A percentile compares a stretch with the other conserved stretches of the same genome.
These are phyloP conservation scores for Microctenopoma lineatum DNA, from an alignment of 2,797 vertebrate genomes.

Conservation along the genomic window DNA sequence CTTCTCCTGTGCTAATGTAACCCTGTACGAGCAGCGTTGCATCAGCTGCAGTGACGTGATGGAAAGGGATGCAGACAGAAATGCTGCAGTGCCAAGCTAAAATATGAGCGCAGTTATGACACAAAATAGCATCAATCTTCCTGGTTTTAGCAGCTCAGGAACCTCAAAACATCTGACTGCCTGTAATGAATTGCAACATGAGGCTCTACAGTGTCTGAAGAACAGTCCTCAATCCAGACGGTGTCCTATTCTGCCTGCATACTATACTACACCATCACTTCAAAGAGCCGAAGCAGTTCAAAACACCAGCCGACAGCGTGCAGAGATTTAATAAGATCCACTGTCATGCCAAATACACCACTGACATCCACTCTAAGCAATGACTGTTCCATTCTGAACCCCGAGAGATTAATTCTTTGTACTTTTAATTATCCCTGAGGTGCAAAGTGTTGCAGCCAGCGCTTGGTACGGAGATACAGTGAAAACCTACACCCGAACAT, in stretches of 20 bases:
- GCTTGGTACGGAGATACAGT: neutral
- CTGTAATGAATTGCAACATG: neutral
- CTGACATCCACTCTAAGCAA: neutral
- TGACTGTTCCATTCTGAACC: neutral
- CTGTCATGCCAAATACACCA: slow-evolving; percentile 7
- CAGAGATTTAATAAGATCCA: slow-evolving; percentile 23
- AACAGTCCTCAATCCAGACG: neutral
- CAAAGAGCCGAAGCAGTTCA: slow-evolving; percentile 31
- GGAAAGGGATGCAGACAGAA: slow-evolving; percentile 46
- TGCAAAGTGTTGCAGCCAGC: slow-evolving; percentile 24
- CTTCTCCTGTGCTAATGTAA: slow-evolving; percentile 37
- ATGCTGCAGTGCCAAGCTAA: neutral
- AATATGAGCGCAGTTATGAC: neutral
- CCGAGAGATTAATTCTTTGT: slow-evolving; percentile 6
- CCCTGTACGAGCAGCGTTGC: slow-evolving; percentile 50
- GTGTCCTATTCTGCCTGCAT: neutral
- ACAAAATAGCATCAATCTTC: neutral
- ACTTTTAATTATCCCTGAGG: slow-evolving; percentile 51
- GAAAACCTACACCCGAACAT: slow-evolving; percentile 4
- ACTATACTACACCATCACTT: slow-evolving; percentile 30
- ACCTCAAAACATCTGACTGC: neutral
- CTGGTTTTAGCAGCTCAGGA: neutral
- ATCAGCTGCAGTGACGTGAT: slow-evolving; percentile 39
- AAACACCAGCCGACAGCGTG: slow-evolving; percentile 44
- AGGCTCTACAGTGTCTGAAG: neutral